phyloP scores from a whole-genome alignment of 2,113 vertebrate species.

The Platysternon megacephalum region DNA sequence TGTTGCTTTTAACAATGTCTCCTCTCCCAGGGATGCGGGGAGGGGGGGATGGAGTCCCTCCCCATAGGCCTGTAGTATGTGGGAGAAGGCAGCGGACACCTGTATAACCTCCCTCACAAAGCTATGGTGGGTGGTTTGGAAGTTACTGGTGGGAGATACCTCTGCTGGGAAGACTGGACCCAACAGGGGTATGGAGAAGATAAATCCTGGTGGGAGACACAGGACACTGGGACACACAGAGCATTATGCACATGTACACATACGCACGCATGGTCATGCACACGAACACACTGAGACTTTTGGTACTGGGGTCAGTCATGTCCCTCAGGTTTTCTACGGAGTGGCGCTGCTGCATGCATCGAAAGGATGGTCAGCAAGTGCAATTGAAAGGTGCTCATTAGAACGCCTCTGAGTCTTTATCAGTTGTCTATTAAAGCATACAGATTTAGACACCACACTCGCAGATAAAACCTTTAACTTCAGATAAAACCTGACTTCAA shows the following conservation, averaged over 20 bases:
- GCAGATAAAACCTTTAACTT: conserved; percentile 64
- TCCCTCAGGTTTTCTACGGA: conserved; percentile 63
- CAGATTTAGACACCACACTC: conserved; percentile 64
- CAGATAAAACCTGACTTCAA: conserved; percentile 40
- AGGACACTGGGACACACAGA: neutral
- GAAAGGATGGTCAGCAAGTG: conserved; percentile 54
- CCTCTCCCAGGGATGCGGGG: neutral
- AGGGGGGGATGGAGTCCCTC: neutral
- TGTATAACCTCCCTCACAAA: neutral
- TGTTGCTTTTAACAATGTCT: neutral
- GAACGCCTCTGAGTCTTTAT: conserved; percentile 73
- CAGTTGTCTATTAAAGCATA: conserved; percentile 71
- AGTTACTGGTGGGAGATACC: neutral
- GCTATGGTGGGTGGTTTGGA: neutral
- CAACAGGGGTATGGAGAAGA: neutral
- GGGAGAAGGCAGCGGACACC: neutral
- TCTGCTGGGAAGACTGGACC: fast-evolving
- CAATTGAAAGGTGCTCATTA: conserved; percentile 61
- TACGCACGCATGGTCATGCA: conserved; percentile 26
- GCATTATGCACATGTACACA: neutral
- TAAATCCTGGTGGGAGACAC: neutral
- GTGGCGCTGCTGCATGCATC: conserved; percentile 12
- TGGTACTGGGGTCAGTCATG: conserved; percentile 62
- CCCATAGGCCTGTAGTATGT: neutral
- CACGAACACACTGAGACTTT: conserved; percentile 44